These are phyloP conservation scores for Trematocara caparti DNA, from an alignment of 2,797 vertebrate genomes.

Conservation along the genomic window DNA sequence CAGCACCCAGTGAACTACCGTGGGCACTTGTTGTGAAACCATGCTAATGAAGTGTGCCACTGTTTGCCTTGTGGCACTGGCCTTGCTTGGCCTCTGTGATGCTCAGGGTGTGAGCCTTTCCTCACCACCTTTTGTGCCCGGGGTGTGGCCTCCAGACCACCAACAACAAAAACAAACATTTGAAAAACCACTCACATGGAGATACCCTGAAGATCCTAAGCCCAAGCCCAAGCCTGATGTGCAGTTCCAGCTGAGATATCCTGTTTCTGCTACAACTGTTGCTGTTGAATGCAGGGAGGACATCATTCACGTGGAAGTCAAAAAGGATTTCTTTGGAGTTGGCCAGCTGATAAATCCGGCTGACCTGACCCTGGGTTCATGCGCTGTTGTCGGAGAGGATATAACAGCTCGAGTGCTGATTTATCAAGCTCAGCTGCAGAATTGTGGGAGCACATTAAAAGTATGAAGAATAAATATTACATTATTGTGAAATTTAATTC, in stretches of 20 bases:
- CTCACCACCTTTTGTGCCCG: not conserved
- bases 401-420: slow-evolving; percentile 22
- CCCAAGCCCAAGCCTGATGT: not conserved
- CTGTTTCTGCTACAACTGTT: slow-evolving; percentile 44
- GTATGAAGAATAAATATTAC: slow-evolving; percentile 30
- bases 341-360: slow-evolving; percentile 46
- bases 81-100: slow-evolving; percentile 40
- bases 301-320: slow-evolving; percentile 46
- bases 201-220: slow-evolving; percentile 38
- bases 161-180: slow-evolving; percentile 45
- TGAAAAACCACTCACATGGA: slow-evolving; percentile 48
- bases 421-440: slow-evolving; percentile 56
- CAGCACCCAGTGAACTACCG: slow-evolving; percentile 48
- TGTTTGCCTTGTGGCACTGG: slow-evolving; percentile 55
- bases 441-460: slow-evolving; percentile 39
- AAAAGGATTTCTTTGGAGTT: slow-evolving; percentile 65
- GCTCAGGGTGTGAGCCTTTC: slow-evolving; percentile 7
- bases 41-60: slow-evolving; percentile 47
- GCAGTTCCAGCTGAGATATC: slow-evolving; percentile 12
- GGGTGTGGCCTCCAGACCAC: not conserved
- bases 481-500: not conserved
- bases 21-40: slow-evolving; percentile 52
- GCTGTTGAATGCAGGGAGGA: slow-evolving; percentile 58
- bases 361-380: slow-evolving; percentile 60
- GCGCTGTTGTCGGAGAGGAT: slow-evolving; percentile 33